Evolutionary conservation across 2,888 invertebrate genomes (phyloP), one percentile per base, ranked within the genome.

Genomic region (Aleiodes leptofemur): DNA sequence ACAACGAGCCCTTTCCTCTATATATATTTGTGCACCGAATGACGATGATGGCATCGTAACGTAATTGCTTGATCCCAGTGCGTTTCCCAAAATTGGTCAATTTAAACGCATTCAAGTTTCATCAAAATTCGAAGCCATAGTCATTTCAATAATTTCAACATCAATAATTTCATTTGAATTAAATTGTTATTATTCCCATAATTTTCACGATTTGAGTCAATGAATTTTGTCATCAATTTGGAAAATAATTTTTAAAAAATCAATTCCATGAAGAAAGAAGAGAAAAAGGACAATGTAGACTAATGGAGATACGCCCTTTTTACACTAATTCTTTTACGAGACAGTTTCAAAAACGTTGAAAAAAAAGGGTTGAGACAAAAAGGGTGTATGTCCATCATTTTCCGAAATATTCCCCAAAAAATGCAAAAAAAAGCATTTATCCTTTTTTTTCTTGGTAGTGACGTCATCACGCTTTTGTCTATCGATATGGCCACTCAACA

Each of bases 401-500:
- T 1, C 23, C 23, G 23, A 23, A 23, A 23, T 23, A 23, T 23
- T 23, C 23, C 2, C 23, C 1, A 23, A 23, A 23, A 23, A 23
- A 23, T 23, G 23, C 1, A 23, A 23, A 23, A 23, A 23, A 23
- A 23, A 23, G 23, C 23, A 23, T 23, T 23, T 23, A 23, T 23
- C 23, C 23, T 23, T 23, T 23, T 23, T 23, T 23, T 23, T 23
- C 2, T 23, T 23, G 23, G 23, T 23, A 23, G 1, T 23, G 23
- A 23, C 23, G 23, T 86, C 8, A 87, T 87, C 84, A 84, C 85
- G 85, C 84, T 84, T 81, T 83, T 84, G 85, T 85, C 86, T 86
- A 86, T 87, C 86, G 87, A 87, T 86, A 84, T 31, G 7, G 38
- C 72, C 38, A 53, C 53, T 31, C 43, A 13, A 23, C 53, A 14